Conservation (phyloP, 2,113 vertebrate species). For the Rhinogobius similis region DNA sequence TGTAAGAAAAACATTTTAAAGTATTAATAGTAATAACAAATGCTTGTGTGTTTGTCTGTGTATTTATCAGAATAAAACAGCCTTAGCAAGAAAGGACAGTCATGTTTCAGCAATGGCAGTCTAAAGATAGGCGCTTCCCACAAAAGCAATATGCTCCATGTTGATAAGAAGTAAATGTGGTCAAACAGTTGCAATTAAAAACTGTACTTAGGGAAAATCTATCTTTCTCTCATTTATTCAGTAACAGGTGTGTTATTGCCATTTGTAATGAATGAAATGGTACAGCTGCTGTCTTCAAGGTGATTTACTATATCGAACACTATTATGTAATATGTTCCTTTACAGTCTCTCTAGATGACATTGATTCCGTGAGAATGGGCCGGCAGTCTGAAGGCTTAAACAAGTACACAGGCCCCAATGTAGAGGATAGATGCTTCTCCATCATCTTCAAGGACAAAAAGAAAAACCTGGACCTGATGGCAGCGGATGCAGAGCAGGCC, state of each 20-base stretch:
- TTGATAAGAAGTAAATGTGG: conserved; percentile 43
- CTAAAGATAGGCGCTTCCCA: neutral
- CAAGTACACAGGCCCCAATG: conserved; percentile 80
- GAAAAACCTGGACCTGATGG: conserved; percentile 90
- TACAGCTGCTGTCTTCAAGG: too few relatives aligned
- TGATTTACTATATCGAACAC: neutral
- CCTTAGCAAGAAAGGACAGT: neutral
- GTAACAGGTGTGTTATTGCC: neutral
- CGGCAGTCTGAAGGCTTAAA: conserved; percentile 90
- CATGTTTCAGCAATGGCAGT: conserved; percentile 17
- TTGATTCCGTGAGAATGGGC: conserved; percentile 88
- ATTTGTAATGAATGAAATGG: too few relatives aligned
- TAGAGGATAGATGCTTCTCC: conserved; percentile 88
- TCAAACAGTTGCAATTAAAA: neutral
- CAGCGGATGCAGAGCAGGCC: conserved; percentile 68
- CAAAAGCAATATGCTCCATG: conserved; percentile 52
- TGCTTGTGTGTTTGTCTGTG: neutral
- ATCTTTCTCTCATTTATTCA: neutral
- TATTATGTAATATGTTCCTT: neutral
- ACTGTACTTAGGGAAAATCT: neutral
- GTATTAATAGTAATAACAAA: too few relatives aligned
- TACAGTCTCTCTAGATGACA: conserved; percentile 90
- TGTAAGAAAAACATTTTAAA: too few relatives aligned
- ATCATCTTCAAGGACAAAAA: conserved; percentile 89
- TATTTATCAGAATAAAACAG: neutral